Evolutionary conservation across 2,797 vertebrate species (phyloP).

Genomic region (Mastacembelus armatus): DNA sequence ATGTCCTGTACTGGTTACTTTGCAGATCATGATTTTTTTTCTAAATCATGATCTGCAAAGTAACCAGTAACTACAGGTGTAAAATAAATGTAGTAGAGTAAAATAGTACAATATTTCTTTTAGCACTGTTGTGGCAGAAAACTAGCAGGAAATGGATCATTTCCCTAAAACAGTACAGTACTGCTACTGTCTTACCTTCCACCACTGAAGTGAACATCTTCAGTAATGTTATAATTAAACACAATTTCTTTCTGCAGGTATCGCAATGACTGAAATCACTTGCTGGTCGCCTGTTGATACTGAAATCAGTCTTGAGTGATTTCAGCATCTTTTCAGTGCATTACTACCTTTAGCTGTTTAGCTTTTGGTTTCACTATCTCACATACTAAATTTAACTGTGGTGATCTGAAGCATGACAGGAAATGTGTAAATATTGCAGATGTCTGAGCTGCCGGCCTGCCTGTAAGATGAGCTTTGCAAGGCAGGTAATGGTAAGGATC

Average conservation of each 20-base stretch:
- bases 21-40: too few species aligned
- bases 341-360: conserved; percentile 40
- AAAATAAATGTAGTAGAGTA: not conserved
- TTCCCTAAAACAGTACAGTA: not conserved
- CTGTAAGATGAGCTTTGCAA: conserved; percentile 90
- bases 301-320: conserved; percentile 41
- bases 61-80: not conserved
- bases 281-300: conserved; percentile 30
- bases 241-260: conserved; percentile 5
- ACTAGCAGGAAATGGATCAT: too few species aligned
- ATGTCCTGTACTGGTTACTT: too few species aligned
- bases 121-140: not conserved
- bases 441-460: conserved; percentile 94
- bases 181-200: not conserved
- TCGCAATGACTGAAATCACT: conserved; percentile 40
- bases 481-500: conserved; percentile 94
- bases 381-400: conserved; percentile 63
- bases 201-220: not conserved
- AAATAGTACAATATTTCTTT: too few species aligned
- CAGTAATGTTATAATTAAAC: not conserved
- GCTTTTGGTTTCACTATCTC: conserved; percentile 65
- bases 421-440: conserved; percentile 93
- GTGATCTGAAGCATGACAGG: conserved; percentile 80
- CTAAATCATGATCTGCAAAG: too few species aligned
- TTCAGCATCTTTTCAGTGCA: conserved; percentile 47